These are phyloP conservation scores for Cynopterus sphinx DNA, from an alignment of 2,797 vertebrate genomes.

Conservation along the genomic window DNA sequence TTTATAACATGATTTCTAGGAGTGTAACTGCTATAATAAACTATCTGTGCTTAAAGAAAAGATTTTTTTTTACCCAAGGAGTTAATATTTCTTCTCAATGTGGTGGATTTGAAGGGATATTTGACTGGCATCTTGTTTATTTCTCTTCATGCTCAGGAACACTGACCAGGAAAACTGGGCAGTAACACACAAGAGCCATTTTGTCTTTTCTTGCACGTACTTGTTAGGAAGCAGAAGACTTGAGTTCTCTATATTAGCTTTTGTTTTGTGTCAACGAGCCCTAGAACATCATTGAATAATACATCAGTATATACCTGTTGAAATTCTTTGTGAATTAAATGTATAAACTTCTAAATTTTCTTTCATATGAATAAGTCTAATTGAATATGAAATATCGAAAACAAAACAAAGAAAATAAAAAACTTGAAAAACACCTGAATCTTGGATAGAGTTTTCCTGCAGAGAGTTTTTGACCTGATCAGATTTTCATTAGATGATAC, in stretches of 20 bases:
- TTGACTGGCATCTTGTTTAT: not conserved
- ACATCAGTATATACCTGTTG: not conserved
- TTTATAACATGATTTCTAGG: not conserved
- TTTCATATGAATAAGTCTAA: not conserved
- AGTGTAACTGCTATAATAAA: not conserved
- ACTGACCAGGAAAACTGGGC: not conserved
- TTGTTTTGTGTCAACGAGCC: not conserved
- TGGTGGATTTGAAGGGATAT: not conserved
- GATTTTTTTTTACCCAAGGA: not conserved
- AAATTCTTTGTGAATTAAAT: not conserved
- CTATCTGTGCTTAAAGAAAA: not conserved
- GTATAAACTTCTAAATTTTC: slow-evolving; percentile 11
- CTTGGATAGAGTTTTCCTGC: not conserved
- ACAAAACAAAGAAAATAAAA: not conserved
- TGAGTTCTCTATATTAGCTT: not conserved
- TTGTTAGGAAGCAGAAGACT: not conserved
- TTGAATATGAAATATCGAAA: slow-evolving; percentile 8
- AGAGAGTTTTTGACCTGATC: not conserved
- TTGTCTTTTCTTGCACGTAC: not conserved
- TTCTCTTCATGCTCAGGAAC: not conserved
- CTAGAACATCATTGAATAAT: not conserved
- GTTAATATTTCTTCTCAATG: slow-evolving; percentile 31
- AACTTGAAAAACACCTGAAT: not conserved
- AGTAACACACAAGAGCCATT: not conserved
- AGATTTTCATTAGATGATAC: not conserved